Base-by-base conservation (phyloP, 1,140 invertebrate species). In the Drosophila parvula region DNA sequence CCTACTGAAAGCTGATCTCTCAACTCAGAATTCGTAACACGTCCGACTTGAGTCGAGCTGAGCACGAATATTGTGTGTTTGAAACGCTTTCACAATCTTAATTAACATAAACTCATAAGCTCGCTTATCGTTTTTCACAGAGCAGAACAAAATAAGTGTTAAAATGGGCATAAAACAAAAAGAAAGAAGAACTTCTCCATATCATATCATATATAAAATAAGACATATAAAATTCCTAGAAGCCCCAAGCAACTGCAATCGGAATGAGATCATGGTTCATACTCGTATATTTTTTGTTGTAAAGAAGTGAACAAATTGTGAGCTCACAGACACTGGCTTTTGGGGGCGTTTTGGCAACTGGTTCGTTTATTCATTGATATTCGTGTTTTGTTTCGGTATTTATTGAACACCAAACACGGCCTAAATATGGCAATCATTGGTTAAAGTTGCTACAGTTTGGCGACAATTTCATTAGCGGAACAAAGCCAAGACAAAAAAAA, bases 381-480 rank as follows among this genome's bases (percentile, higher is more conserved):
- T 70, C 70, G 70, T 70, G 65, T 56, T 74, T 74, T 61, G 61
- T 58, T 65, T 40, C 40, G 63, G 53, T 38, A 55, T 55, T 84
- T 80, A 70, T 60, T 59, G 56, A 62, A 75, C 64, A 78, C 57
- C 64, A 75, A 82, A 77, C 70, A 86, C 34, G 65, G 74, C 34
- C 76, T 81, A 65, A 62, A 79, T 88, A 83, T 63, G 83, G 83
- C 71, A 88, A 77, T 73, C 69, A 71, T 14, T 40, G 9, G 40
- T 4, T 71, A 2, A 45, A 45, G 67, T 70, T 69, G 83, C 67
- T 75, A 68, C 55, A 76, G 73, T 80, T 78, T 48, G 78, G 82
- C 76, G 82, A 86, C 82, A 86, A 88, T 88, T 86, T 88, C 76
- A 88, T 86, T 86, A 86, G 80, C 62, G 67, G 28, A 71, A 50